Percentiles rank a stretch among this genome's conserved stretches.
Conservation (phyloP, 2,888 invertebrate species). For the Nomada ruficornis region DNA sequence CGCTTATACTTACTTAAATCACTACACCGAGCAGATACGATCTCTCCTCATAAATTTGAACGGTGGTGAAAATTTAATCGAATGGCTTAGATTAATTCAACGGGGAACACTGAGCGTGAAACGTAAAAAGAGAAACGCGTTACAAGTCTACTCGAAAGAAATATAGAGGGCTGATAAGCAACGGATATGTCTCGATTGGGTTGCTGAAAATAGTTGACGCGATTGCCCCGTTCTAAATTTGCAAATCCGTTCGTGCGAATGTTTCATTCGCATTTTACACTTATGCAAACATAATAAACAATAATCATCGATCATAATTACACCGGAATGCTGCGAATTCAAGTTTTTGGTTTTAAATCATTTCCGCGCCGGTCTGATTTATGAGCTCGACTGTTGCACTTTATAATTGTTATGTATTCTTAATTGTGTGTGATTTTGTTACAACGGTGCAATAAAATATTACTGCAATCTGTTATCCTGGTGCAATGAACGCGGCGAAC, state of each 20-base stretch:
- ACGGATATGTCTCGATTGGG: slow-evolving; percentile 15
- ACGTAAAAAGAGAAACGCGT: background rate
- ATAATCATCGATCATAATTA: slow-evolving; percentile 69
- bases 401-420: slow-evolving; percentile 64
- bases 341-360: slow-evolving; percentile 67
- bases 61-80: background rate
- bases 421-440: slow-evolving; percentile 65
- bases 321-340: slow-evolving; percentile 29
- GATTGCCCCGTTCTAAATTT: background rate
- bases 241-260: slow-evolving; percentile 23
- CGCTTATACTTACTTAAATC: background rate
- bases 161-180: slow-evolving; percentile 27
- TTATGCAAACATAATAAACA: slow-evolving; percentile 67
- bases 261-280: slow-evolving; percentile 43
- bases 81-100: slow-evolving; percentile 10
- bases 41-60: slow-evolving; percentile 23
- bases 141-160: slow-evolving; percentile 7
- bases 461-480: slow-evolving; percentile 33
- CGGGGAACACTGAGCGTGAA: no score
- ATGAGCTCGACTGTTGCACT: slow-evolving; percentile 58
- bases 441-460: slow-evolving; percentile 69
- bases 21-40: slow-evolving; percentile 1
- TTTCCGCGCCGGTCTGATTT: slow-evolving; percentile 65
- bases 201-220: slow-evolving; percentile 42
- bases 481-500: slow-evolving; percentile 40